Conservation (phyloP, 2,888 invertebrate species). For the Molorchus minor region DNA sequence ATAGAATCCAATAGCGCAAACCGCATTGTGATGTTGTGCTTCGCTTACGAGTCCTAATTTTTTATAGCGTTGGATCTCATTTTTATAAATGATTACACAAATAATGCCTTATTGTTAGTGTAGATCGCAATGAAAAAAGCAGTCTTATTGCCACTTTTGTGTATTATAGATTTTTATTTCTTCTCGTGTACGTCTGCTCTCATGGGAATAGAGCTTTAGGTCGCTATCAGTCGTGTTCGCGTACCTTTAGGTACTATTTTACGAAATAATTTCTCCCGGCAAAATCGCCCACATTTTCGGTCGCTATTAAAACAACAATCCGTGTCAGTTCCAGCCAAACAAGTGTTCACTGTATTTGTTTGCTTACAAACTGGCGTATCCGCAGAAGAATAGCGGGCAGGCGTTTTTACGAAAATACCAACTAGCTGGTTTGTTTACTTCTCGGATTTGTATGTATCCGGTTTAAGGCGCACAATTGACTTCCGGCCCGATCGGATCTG, state of each 20-base stretch:
- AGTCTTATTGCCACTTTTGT: not conserved
- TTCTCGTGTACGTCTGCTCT: too few relatives aligned
- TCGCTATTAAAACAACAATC: not conserved
- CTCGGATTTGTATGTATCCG: conserved; percentile 28
- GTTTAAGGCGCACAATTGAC: conserved; percentile 31
- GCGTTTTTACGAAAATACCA: conserved; percentile 12
- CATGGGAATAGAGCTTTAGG: too few relatives aligned
- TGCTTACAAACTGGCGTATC: not conserved
- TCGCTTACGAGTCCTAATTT: too few relatives aligned
- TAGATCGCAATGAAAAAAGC: too few relatives aligned
- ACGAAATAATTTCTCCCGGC: too few relatives aligned
- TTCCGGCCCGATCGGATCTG: conserved; percentile 26
- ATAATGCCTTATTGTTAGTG: too few relatives aligned
- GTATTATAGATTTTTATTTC: not conserved
- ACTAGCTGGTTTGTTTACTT: conserved; percentile 21
- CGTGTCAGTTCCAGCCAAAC: conserved; percentile 3
- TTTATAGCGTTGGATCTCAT: too few relatives aligned
- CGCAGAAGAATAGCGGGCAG: not conserved
- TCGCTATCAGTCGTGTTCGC: too few relatives aligned
- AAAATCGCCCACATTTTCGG: not conserved
- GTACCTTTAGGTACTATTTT: too few relatives aligned
- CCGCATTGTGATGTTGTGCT: too few relatives aligned
- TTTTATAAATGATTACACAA: too few relatives aligned
- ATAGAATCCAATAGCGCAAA: too few relatives aligned
- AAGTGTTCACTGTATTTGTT: conserved; percentile 4